phyloP scores from a whole-genome alignment of 1,140 invertebrate species.

The Holotrichia oblita region DNA sequence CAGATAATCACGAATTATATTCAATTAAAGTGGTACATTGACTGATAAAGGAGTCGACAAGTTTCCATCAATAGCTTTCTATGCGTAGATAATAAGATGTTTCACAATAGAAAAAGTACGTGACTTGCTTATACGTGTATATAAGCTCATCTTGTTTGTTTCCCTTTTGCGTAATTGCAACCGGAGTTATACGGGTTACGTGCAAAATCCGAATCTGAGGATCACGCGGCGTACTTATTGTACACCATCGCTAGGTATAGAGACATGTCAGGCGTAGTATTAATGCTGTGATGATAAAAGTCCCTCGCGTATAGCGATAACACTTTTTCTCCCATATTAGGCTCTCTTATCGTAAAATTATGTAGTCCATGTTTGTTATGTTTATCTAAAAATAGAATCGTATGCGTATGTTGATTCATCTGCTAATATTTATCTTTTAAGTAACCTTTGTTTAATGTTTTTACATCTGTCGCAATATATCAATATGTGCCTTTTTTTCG shows the following conservation, averaged over 20 bases:
- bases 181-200: background rate
- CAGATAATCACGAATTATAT: background rate
- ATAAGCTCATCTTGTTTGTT: conserved; percentile 4
- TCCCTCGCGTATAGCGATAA: conserved; percentile 12
- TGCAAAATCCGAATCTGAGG: background rate
- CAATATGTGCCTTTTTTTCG: conserved; percentile 14
- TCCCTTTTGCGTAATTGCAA: background rate
- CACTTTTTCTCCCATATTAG: conserved; percentile 17
- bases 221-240: background rate
- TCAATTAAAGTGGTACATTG: conserved; percentile 21
- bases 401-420: conserved; percentile 16
- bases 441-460: conserved; percentile 34
- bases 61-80: background rate
- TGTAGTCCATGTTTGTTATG: conserved; percentile 30
- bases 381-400: conserved; percentile 35
- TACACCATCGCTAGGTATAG: background rate
- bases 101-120: conserved; percentile 21
- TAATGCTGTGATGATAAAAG: conserved; percentile 23
- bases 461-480: conserved; percentile 35
- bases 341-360: conserved; percentile 22
- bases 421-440: conserved; percentile 35
- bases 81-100: background rate
- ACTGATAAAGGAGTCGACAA: conserved; percentile 10
- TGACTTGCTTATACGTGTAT: background rate
- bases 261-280: conserved; percentile 7